Evolutionary conservation across 2,113 vertebrate genomes (phyloP).

Genomic region (Megaleporinus macrocephalus): DNA sequence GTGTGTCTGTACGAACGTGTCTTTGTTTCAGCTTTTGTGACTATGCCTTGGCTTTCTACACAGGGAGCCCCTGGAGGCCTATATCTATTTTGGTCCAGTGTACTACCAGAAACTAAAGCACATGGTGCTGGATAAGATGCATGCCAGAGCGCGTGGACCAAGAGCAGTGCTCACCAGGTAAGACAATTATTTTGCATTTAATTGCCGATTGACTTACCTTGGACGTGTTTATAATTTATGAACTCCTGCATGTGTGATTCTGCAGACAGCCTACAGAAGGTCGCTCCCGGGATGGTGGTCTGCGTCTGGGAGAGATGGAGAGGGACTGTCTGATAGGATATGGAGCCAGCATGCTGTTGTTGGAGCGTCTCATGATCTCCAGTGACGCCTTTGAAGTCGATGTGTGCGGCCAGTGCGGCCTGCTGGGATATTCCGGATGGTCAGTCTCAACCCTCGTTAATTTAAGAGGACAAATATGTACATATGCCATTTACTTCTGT

Average conservation of each 20-base stretch:
- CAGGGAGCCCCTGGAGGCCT: conserved; percentile 95
- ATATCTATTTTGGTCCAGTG: conserved; percentile 97
- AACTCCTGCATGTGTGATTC: conserved; percentile 23
- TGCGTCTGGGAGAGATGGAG: conserved; percentile 98
- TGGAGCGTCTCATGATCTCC: conserved; percentile 99
- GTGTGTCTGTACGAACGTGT: no score
- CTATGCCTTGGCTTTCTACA: background rate
- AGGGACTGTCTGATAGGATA: conserved; percentile 98
- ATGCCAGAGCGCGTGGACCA: conserved; percentile 93
- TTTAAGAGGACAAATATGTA: background rate
- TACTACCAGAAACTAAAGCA: conserved; percentile 99
- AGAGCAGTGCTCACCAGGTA: conserved; percentile 97
- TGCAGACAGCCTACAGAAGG: conserved; percentile 97
- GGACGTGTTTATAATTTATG: background rate
- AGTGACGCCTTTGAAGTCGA: conserved; percentile 98
- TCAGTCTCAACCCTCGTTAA: conserved; percentile 66
- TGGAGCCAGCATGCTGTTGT: conserved; percentile 94
- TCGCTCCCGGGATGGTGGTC: conserved; percentile 93
- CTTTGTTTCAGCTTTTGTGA: background rate
- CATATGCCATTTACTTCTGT: no score
- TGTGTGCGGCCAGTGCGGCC: conserved; percentile 94
- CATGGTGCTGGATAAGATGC: conserved; percentile 99
- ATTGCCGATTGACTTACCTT: background rate
- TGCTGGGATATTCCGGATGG: conserved; percentile 97
- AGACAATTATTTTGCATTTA: background rate